phyloP scores from a whole-genome alignment of 2,797 vertebrate genomes.

The Craterocephalus amniculus region DNA sequence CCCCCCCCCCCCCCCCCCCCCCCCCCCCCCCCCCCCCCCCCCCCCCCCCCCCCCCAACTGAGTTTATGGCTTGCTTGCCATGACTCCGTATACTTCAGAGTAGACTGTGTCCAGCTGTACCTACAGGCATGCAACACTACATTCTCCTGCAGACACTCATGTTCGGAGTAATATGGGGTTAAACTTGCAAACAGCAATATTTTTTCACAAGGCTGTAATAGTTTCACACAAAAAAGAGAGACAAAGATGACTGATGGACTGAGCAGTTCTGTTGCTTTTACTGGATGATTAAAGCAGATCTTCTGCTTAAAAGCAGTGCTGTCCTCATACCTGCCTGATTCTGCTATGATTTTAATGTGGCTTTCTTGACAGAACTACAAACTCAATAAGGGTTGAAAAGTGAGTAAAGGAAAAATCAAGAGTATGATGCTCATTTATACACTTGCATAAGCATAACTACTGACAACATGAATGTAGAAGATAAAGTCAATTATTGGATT shows the following conservation, averaged over 20 bases:
- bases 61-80: neutral
- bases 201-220: no score
- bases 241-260: conserved; percentile 26
- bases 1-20: no score
- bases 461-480: neutral
- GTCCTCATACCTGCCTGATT: conserved; percentile 13
- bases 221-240: no score
- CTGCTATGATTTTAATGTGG: conserved; percentile 7
- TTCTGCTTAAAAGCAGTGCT: conserved; percentile 35
- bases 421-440: neutral
- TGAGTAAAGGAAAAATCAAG: neutral
- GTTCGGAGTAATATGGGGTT: neutral
- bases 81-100: neutral
- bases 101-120: neutral
- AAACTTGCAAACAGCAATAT: no score
- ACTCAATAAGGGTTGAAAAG: neutral
- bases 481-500: neutral
- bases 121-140: neutral
- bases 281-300: conserved; percentile 48
- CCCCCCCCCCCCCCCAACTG: no score
- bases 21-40: no score
- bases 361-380: neutral
- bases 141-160: neutral
- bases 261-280: conserved; percentile 53
- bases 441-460: neutral